A percentile compares a stretch with the other conserved stretches of the same genome.
phyloP scores from a whole-genome alignment of 2,888 invertebrate genomes.

The Lissocephala sabroskyi region DNA sequence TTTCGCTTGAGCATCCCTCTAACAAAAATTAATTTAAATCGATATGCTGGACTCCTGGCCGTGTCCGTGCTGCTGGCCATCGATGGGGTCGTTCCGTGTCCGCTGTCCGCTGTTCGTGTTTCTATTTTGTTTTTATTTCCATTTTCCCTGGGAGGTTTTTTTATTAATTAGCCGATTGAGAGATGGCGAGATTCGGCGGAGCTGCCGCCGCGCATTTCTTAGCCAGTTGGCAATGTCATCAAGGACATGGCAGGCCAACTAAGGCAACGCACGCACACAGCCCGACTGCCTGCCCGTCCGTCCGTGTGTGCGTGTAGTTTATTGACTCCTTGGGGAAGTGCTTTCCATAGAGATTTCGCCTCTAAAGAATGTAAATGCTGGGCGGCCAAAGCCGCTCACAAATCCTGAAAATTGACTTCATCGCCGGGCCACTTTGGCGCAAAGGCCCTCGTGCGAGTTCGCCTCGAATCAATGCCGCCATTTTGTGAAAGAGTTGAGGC shows the following conservation, averaged over 20 bases:
- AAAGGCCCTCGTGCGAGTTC: too few species aligned
- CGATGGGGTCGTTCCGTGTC: background rate
- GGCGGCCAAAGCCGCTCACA: conserved; percentile 50
- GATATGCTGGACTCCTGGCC: conserved; percentile 58
- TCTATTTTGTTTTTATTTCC: conserved; percentile 11
- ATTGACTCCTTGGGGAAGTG: conserved; percentile 67
- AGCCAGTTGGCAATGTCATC: conserved; percentile 44
- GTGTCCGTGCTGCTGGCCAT: conserved; percentile 8
- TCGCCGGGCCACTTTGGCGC: conserved; percentile 19
- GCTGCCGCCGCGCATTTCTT: background rate
- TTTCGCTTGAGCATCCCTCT: conserved; percentile 72
- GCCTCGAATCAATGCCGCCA: too few species aligned
- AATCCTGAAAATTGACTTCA: conserved; percentile 68
- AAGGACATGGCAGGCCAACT: conserved; percentile 50
- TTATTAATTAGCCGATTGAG: conserved; percentile 1
- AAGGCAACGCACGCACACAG: conserved; percentile 24
- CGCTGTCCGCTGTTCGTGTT: conserved; percentile 11
- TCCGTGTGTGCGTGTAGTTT: conserved; percentile 52
- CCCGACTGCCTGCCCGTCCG: conserved; percentile 10
- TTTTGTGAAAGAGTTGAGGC: conserved; percentile 52
- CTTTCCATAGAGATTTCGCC: conserved; percentile 63
- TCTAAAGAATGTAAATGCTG: conserved; percentile 56
- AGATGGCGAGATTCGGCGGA: background rate
- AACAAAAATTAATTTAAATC: conserved; percentile 72
- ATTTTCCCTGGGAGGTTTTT: background rate